Conservation (phyloP, 2,888 invertebrate species). For the Dioctria rufipes region DNA sequence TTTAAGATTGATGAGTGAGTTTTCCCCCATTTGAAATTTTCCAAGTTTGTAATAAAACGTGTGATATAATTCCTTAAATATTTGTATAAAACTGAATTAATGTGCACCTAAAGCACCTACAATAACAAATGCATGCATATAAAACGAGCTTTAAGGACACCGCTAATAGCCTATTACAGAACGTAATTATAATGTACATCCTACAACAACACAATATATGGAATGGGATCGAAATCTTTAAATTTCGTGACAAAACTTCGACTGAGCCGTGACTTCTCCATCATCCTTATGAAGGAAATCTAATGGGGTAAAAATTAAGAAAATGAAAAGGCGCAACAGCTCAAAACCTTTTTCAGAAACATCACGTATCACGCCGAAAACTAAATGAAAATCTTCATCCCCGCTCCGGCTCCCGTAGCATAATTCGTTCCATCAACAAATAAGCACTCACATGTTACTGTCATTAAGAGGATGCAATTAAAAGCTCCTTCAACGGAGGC, state of each 20-base stretch:
- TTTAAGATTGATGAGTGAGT: too few species aligned
- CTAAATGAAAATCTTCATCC: slow-evolving; percentile 34
- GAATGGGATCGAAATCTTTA: neutral
- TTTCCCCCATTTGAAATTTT: too few species aligned
- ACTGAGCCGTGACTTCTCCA: neutral
- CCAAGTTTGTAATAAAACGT: too few species aligned
- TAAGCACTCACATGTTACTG: slow-evolving; percentile 54
- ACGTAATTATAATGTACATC: slow-evolving; percentile 27
- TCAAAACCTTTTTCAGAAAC: slow-evolving; percentile 2
- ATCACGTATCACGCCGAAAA: slow-evolving; percentile 18
- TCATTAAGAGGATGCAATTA: slow-evolving; percentile 55
- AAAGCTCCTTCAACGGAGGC: slow-evolving; percentile 53
- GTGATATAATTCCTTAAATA: too few species aligned
- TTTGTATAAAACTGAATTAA: neutral
- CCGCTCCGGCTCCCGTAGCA: slow-evolving; percentile 10
- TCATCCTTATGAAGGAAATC: neutral
- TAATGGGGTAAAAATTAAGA: neutral
- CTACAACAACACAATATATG: neutral
- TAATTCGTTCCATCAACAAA: slow-evolving; percentile 43
- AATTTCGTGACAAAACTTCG: slow-evolving; percentile 9
- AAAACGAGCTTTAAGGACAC: slow-evolving; percentile 31
- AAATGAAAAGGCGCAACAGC: slow-evolving; percentile 28
- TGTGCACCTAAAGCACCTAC: neutral
- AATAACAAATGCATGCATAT: neutral
- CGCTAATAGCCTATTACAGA: slow-evolving; percentile 44